phyloP scores from a whole-genome alignment of 2,888 invertebrate species.

The Calameuta pallipes region DNA sequence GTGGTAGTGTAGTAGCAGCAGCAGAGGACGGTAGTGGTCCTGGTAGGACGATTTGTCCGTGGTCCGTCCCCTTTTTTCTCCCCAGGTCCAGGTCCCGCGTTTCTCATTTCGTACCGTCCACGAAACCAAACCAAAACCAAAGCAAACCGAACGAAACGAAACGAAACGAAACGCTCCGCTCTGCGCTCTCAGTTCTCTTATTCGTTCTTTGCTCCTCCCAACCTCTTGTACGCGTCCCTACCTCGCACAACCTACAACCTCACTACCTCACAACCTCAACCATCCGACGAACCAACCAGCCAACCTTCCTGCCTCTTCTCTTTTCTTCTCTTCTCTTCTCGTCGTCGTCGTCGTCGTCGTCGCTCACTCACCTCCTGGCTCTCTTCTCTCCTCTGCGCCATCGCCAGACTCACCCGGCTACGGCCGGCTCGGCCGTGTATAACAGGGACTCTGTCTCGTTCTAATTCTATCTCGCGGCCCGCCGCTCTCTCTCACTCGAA shows the following conservation, averaged over 20 bases:
- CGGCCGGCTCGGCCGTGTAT: conserved; percentile 33
- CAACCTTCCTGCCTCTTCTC: conserved; percentile 2
- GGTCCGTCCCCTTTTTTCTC: conserved; percentile 21
- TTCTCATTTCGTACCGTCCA: conserved; percentile 37
- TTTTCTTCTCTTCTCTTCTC: conserved; percentile 5
- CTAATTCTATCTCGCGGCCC: conserved; percentile 61
- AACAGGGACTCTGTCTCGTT: conserved; percentile 50
- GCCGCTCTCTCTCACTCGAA: conserved; percentile 54
- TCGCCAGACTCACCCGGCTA: conserved; percentile 1
- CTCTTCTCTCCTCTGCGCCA: conserved; percentile 29
- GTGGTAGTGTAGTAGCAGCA: not conserved
- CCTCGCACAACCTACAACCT: conserved; percentile 33
- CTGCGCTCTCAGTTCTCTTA: conserved; percentile 50
- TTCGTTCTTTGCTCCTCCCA: conserved; percentile 54
- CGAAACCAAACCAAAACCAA: conserved; percentile 41
- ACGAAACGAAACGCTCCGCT: conserved; percentile 32
- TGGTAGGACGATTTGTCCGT: conserved; percentile 34
- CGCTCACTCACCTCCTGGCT: conserved; percentile 19
- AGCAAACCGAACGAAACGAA: conserved; percentile 54
- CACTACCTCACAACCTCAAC: conserved; percentile 4
- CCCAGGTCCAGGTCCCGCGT: conserved; percentile 13
- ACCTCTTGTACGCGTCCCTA: conserved; percentile 20
- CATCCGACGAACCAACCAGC: not conserved
- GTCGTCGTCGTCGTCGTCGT: conserved; percentile 14
- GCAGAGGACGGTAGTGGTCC: conserved; percentile 13